Evolutionary conservation across 2,113 vertebrate species (phyloP).

Genomic region (Periophthalmus modestus): DNA sequence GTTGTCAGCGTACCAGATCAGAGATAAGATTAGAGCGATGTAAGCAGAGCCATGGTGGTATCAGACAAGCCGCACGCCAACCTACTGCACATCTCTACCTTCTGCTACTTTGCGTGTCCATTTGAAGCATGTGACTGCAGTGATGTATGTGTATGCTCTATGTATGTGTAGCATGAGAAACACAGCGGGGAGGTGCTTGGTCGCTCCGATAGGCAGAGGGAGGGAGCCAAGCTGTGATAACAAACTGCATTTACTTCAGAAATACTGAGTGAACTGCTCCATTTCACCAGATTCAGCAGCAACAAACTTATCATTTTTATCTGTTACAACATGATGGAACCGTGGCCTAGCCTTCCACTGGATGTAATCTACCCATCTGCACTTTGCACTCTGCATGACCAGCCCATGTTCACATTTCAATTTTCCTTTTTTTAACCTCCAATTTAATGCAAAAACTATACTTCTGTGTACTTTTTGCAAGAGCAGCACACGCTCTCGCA

Average conservation of each 20-base stretch:
- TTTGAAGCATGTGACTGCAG: background rate
- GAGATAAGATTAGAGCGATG: conserved; percentile 65
- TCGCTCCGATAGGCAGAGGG: conserved; percentile 33
- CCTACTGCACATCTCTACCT: conserved; percentile 18
- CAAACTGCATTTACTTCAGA: conserved; percentile 68
- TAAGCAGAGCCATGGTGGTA: conserved; percentile 48
- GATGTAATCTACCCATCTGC: conserved; percentile 41
- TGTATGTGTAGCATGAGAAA: conserved; percentile 61
- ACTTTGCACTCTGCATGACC: conserved; percentile 38
- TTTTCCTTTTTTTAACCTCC: background rate
- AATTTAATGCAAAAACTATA: background rate
- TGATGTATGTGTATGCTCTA: conserved; percentile 22
- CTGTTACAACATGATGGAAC: conserved; percentile 49
- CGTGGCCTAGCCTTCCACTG: background rate
- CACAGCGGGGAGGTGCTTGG: conserved; percentile 53
- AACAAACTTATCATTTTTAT: conserved; percentile 48
- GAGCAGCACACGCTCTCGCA: background rate
- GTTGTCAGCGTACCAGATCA: conserved; percentile 45
- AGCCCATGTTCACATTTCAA: background rate
- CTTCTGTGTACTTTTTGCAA: background rate
- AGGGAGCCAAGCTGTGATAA: conserved; percentile 67
- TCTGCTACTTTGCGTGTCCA: conserved; percentile 8
- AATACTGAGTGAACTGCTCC: conserved; percentile 43
- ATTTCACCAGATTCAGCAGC: conserved; percentile 42
- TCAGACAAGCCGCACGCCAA: conserved; percentile 46